Conservation (phyloP, 2,888 invertebrate species). For the Agonum fuliginosum region DNA sequence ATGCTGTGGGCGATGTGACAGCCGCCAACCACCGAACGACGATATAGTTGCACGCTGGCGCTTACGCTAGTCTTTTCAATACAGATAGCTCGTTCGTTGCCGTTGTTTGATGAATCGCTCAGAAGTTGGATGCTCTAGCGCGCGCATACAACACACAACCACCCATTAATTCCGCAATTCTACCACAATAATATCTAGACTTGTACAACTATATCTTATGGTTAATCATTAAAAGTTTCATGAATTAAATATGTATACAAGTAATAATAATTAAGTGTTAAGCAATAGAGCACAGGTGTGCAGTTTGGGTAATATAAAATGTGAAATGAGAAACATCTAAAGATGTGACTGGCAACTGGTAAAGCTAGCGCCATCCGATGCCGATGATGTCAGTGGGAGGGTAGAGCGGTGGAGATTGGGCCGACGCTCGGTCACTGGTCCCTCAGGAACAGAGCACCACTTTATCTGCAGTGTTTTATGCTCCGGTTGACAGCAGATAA, state of each 20-base stretch:
- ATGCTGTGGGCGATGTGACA: conserved; percentile 46
- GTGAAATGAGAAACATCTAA: not conserved
- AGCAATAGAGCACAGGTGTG: conserved; percentile 24
- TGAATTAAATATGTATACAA: too few species aligned
- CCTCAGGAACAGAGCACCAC: conserved; percentile 71
- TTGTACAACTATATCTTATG: too few species aligned
- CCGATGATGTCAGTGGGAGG: not conserved
- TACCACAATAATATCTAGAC: not conserved
- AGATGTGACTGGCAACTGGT: conserved; percentile 1
- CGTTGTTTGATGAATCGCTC: conserved; percentile 22
- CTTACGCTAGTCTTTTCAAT: conserved; percentile 35
- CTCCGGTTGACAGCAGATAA: conserved; percentile 73
- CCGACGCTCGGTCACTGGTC: conserved; percentile 64
- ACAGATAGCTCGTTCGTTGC: not conserved
- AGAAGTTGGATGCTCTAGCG: conserved; percentile 3
- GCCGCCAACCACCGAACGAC: not conserved
- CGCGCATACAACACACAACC: not conserved
- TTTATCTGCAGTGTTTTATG: conserved; percentile 73
- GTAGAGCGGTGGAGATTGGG: not conserved
- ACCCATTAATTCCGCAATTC: too few species aligned
- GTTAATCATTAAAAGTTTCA: too few species aligned
- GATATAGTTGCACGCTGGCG: not conserved
- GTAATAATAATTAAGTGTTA: too few species aligned
- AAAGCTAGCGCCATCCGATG: conserved; percentile 22
- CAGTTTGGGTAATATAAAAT: not conserved